These are phyloP conservation scores for Monomorium pharaonis DNA, from an alignment of 1,140 invertebrate genomes.

Conservation along the genomic window DNA sequence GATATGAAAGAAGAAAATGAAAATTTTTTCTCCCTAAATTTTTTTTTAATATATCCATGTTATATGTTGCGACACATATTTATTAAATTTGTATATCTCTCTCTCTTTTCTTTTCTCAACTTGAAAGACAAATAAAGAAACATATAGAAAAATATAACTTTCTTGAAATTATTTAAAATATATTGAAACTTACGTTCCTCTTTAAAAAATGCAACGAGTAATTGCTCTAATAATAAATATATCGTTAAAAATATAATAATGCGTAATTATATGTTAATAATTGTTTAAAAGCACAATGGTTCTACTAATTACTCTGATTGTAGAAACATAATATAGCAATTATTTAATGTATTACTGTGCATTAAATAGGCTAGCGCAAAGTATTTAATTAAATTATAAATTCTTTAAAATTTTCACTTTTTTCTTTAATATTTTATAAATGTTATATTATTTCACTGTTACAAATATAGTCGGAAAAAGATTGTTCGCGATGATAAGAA, in stretches of 20 bases:
- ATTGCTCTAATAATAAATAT: neutral
- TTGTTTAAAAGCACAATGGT: neutral
- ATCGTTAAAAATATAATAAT: neutral
- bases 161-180: neutral
- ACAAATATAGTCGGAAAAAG: neutral
- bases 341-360: neutral
- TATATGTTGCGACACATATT: neutral
- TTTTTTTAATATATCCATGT: neutral
- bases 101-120: neutral
- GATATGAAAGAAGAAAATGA: neutral
- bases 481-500: neutral
- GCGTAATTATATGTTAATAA: neutral
- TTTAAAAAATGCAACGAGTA: neutral
- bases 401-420: neutral
- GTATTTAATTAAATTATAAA: neutral
- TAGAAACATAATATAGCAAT: conserved; percentile 6
- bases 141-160: neutral
- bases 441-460: neutral
- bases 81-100: neutral
- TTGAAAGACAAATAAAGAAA: neutral
- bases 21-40: neutral
- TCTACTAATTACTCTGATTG: neutral
- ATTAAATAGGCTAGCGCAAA: neutral
- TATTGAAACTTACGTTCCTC: neutral
- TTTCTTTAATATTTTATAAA: neutral